Base-by-base conservation (phyloP, 2,888 invertebrate genomes). In the Xestoiulus laeticollis region DNA sequence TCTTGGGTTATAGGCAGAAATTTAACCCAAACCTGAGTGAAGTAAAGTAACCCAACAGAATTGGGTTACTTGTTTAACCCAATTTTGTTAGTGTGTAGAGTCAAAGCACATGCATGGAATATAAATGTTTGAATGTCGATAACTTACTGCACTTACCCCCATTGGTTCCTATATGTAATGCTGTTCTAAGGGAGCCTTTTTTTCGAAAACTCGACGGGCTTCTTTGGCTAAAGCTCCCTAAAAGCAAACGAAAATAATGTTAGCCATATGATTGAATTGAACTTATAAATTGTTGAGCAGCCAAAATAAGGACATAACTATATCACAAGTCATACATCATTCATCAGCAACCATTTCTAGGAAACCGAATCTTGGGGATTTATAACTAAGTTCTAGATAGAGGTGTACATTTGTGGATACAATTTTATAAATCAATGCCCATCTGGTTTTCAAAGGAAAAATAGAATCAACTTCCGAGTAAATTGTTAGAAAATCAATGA, bases 221-320 rank as follows among this genome's bases (percentile, higher is more conserved):
- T 38, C 83, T n/a, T 87, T 87, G 87, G 43, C 87, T 87, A 83
- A 87, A 87, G 44, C 87, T 87, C 30, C 87, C 87, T 87, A 86
- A 48, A 86, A 44, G 19, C 84, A 84, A 84, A 84, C 33, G 32
- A 33, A 84, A 68, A 68, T 68, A 5, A 10, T 6, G 26, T 68
- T 68, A 68, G 68, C 68, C 5, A 12, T 10, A 26, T 0, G 26
- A 22, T 68, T n/a, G 26, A 68, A 26, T 3, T 19, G 26, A 5
- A n/a, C n/a, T n/a, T n/a, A n/a, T n/a, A n/a, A 48, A 22, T 68
- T 8, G n/a, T 68, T 68, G n/a, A 68, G 68, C 22, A 68, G 68
- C 68, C 68, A 68, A 68, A 22, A 68, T 68, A 68, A 22, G 26
- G 68, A 68, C 68, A 68, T 68, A 26, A 68, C 68, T 22, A 68